Base-by-base conservation (phyloP, 2,113 vertebrate species). In the Butorides virescens region DNA sequence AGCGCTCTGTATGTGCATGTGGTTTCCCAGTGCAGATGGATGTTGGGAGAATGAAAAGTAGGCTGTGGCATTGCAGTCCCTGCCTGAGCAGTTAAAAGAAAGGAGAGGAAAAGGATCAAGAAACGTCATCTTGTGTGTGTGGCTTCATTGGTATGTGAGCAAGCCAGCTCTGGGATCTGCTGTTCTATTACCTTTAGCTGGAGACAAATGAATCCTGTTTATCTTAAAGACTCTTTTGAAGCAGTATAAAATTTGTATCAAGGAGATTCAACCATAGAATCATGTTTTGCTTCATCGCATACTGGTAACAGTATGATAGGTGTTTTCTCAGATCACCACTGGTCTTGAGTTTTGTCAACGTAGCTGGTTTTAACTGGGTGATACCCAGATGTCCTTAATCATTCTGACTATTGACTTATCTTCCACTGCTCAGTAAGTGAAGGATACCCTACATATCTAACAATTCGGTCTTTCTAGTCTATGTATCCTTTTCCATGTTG, bases 1-100 rank as follows among this genome's bases (percentile, higher is more conserved):
- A 2, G 1, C 13, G 18, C 66, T 68, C 32, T 11, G 10, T 9
- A 7, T 3, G 13, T 53, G 27, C 9, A 3, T 1, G 0, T 26
- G 37, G 47, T 62, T 84, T 90, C 65, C 72, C 50, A 14, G 30
- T 4, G 37, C 2, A 4, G n/a, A 3, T 42, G 26, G 12, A 6
- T 59, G 34, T 32, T 16, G 13, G 68, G 52, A 87, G 17, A 42
- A 37, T 26, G 20, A 56, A n/a, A 36, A 50, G 10, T 19, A 34
- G 37, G 7, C 56, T 61, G 44, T 82, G 39, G 50, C 26, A 36
- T 61, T 37, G 25, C 36, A 53, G n/a, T 30, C 20, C 34, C 50
- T 52, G 25, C 34, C 53, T 39, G 17, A 59, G 29, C 5, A 5
- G n/a, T 27, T 62, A 42, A 56, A 85, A 55, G 23, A 56, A 34